Evolutionary conservation across 2,113 vertebrate genomes (phyloP).

Genomic region (Alosa alosa): DNA sequence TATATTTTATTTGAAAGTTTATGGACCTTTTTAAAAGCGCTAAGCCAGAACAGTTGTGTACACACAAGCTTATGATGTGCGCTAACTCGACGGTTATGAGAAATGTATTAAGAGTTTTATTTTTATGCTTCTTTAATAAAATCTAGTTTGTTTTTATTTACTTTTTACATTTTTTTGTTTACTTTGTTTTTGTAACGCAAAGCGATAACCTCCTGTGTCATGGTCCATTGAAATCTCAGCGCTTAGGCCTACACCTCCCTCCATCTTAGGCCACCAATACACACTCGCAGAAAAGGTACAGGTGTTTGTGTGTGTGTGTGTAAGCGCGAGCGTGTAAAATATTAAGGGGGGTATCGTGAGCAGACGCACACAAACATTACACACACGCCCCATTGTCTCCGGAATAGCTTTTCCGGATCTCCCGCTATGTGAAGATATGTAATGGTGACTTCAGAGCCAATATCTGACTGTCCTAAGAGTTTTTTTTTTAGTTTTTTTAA

Average conservation of each 20-base stretch:
- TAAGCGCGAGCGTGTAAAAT: background rate
- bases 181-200: conserved; percentile 55
- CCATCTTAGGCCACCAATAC: background rate
- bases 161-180: conserved; percentile 65
- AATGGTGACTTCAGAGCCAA: background rate
- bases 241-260: background rate
- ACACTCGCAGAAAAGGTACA: background rate
- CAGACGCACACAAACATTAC: background rate
- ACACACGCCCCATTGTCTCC: background rate
- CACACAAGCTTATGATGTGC: conserved; percentile 78
- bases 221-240: conserved; percentile 9
- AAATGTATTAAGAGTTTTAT: conserved; percentile 99
- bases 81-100: conserved; percentile 90
- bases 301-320: background rate
- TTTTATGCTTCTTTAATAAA: conserved; percentile 99
- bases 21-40: conserved; percentile 87
- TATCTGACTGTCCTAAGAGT: background rate
- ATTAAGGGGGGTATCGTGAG: background rate
- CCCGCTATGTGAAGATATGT: background rate
- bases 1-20: conserved; percentile 98
- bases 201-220: conserved; percentile 53
- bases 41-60: conserved; percentile 90
- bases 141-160: conserved; percentile 77
- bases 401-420: background rate
- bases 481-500: no score